Evolutionary conservation across 1,140 invertebrate genomes (phyloP).

Genomic region (Sycobia sp.): DNA sequence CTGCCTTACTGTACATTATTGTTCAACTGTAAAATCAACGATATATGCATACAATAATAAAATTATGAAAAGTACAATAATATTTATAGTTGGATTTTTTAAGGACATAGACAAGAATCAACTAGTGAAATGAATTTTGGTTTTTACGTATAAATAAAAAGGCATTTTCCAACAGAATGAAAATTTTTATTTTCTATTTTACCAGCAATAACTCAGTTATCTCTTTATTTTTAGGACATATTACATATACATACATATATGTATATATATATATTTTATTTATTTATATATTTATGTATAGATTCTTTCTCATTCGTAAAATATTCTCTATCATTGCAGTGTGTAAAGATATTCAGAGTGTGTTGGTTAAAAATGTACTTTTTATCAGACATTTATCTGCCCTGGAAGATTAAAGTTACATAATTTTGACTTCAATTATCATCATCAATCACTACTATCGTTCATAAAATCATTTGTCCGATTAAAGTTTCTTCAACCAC

Average conservation of each 20-base stretch:
- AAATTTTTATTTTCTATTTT: conserved; percentile 42
- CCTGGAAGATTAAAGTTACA: conserved; percentile 26
- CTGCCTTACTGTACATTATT: no score
- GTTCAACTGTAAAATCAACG: no score
- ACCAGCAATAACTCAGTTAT: conserved; percentile 30
- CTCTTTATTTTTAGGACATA: conserved; percentile 38
- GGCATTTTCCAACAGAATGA: conserved; percentile 38
- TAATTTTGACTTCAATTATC: conserved; percentile 11
- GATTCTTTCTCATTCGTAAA: conserved; percentile 39
- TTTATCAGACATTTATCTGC: conserved; percentile 15
- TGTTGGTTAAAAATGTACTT: conserved; percentile 31
- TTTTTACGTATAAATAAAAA: no score
- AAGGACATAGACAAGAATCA: no score
- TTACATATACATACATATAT: conserved; percentile 41
- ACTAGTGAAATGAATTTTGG: no score
- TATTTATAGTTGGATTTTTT: no score
- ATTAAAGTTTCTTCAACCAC: conserved; percentile 4
- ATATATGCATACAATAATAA: no score
- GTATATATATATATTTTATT: conserved; percentile 21
- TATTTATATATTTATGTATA: conserved; percentile 33
- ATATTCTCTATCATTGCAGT: conserved; percentile 39
- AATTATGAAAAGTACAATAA: no score
- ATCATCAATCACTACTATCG: conserved; percentile 3
- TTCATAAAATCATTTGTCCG: conserved; percentile 10
- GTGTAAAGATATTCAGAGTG: conserved; percentile 37